Evolutionary conservation across 92 coral and sea anemone species (phyloP).

Genomic region (Phymanthus crucifer): DNA sequence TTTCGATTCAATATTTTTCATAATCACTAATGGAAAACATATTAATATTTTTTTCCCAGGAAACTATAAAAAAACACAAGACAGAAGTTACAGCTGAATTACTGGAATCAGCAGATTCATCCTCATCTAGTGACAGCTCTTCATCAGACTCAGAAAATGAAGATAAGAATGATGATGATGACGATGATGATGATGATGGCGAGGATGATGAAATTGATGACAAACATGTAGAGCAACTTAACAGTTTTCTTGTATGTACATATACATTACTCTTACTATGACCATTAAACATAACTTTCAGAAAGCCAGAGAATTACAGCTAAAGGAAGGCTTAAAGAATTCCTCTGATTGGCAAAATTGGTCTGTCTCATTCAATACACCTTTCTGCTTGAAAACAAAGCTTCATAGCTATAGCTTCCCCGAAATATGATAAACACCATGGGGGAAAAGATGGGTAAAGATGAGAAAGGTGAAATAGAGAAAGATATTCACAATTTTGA

Average conservation of each 20-base stretch:
- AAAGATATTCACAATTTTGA: too few relatives aligned
- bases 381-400: too few relatives aligned
- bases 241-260: constrained; percentile 64
- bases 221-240: constrained; percentile 72
- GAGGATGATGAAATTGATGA: constrained; percentile 93
- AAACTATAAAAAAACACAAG: constrained; percentile 20
- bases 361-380: too few relatives aligned
- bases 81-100: constrained; percentile 15
- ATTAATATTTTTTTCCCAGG: constrained; percentile 25
- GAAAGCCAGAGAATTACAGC: too few relatives aligned
- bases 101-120: constrained; percentile 41
- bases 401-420: too few relatives aligned
- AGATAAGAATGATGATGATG: constrained; percentile 66
- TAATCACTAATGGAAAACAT: too few relatives aligned
- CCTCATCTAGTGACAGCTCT: constrained; percentile 82
- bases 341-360: too few relatives aligned
- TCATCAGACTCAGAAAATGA: constrained; percentile 86
- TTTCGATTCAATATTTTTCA: too few relatives aligned
- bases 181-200: constrained; percentile 59
- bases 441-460: too few relatives aligned
- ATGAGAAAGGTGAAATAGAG: too few relatives aligned
- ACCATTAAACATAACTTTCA: not conserved
- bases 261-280: not conserved
- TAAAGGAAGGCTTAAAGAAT: too few relatives aligned
- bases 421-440: too few relatives aligned